A percentile compares a stretch with the other conserved stretches of the same genome.
Evolutionary conservation across 2,113 vertebrate genomes (phyloP).

Genomic region (Orthonyx spaldingii): DNA sequence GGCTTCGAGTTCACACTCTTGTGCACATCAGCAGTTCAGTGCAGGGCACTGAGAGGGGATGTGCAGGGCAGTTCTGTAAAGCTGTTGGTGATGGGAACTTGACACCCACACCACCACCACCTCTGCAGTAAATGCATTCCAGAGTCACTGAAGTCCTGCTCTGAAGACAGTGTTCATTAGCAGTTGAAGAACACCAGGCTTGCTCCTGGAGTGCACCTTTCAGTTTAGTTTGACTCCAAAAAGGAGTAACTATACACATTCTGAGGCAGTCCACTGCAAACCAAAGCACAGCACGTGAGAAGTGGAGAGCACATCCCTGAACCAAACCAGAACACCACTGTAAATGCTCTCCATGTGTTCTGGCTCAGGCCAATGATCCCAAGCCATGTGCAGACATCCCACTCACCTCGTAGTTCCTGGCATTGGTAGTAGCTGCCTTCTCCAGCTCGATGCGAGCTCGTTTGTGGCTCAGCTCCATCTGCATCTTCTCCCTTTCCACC

Average conservation of each 20-base stretch:
- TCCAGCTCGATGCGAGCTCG: conserved; percentile 91
- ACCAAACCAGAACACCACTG: neutral
- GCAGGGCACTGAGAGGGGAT: neutral
- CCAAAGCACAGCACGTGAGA: neutral
- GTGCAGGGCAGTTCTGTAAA: neutral
- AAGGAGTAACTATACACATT: neutral
- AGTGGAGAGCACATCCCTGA: neutral
- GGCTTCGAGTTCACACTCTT: neutral
- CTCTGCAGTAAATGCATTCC: neutral
- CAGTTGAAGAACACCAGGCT: neutral
- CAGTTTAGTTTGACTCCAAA: neutral
- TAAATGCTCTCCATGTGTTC: accelerated
- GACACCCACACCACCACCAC: neutral
- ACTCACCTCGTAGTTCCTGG: conserved; percentile 86
- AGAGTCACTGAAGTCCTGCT: neutral
- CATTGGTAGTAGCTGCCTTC: conserved; percentile 80
- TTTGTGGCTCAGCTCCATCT: conserved; percentile 96
- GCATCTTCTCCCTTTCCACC: conserved; percentile 91
- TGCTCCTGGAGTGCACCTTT: neutral
- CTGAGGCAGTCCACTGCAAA: neutral
- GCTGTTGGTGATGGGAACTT: neutral
- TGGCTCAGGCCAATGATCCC: accelerated
- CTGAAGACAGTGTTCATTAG: neutral
- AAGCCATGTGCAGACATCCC: accelerated
- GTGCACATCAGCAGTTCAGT: neutral